phyloP scores from a whole-genome alignment of 1,140 invertebrate genomes.

The Archivesica marissinica region DNA sequence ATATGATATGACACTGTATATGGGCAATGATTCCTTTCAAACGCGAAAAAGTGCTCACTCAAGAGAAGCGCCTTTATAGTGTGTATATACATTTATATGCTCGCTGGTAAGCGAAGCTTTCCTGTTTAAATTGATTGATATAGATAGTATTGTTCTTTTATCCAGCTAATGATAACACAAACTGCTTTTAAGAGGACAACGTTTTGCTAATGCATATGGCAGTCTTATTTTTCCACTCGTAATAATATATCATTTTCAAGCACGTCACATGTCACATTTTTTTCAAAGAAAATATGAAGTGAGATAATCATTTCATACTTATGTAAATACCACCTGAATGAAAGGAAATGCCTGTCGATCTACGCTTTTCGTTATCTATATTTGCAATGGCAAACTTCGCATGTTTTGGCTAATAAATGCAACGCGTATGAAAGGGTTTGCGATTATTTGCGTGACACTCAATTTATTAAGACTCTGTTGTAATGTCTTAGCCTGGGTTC shows the following conservation, averaged over 20 bases:
- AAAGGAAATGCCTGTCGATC: neutral
- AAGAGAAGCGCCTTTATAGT: neutral
- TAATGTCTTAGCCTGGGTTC: too few relatives aligned
- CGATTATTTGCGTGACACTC: slow-evolving; percentile 11
- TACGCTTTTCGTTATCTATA: neutral
- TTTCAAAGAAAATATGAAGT: slow-evolving; percentile 3
- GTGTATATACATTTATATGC: neutral
- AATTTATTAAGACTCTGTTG: slow-evolving; percentile 19
- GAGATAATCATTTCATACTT: neutral
- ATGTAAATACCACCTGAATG: neutral
- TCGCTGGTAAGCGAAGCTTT: too few relatives aligned
- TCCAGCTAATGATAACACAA: neutral
- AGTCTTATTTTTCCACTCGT: neutral
- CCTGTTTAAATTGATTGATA: neutral
- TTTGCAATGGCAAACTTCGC: neutral
- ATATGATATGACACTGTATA: neutral
- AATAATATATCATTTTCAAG: slow-evolving; percentile 2
- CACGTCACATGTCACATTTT: neutral
- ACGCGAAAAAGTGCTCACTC: neutral
- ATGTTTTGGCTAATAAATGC: neutral
- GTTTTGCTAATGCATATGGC: neutral
- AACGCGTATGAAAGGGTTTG: neutral
- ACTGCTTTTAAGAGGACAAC: neutral
- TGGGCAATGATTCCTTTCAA: slow-evolving; percentile 9
- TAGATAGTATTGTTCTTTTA: neutral